Base-by-base conservation (phyloP, 1,140 invertebrate species). In the Brachionus paranguensis region DNA sequence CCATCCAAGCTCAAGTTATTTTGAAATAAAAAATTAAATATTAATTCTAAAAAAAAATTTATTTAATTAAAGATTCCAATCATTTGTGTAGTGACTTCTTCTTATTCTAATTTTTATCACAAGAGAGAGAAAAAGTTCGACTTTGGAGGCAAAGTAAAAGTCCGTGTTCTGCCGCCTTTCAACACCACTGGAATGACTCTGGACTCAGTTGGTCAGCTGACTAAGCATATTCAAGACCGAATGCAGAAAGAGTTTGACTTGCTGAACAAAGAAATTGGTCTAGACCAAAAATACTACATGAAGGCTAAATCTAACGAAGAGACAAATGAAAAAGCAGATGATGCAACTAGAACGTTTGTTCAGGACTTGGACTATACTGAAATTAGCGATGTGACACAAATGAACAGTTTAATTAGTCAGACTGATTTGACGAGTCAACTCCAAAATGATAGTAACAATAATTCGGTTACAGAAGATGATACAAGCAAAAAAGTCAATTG, bases 1-100 rank as follows among this genome's bases (percentile, higher is more conserved):
- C 96, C 65, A 93, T 96, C 85, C 92, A 93, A 87, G 92, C 93
- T 64, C 93, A 96, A 90, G 33, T 60, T 10, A 20, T 20, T 20
- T 10, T 20, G n/a, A 1, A 60, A 60, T 20, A 20, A 60, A 24
- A 60, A 60, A 17, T 6, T 7, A 37, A 37, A 37, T 37, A 37
- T 37, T 37, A 37, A 60, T 24, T 60, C 20, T 60, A 8, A 20
- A 20, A 60, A 20, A 17, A 17, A n/a, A 10, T 20, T 17, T 60
- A 20, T 60, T 60, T 60, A 10, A 20, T 60, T 60, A 2, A 5
- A 60, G 53, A 60, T 81, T 17, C 78, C 78, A 11, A 81, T 81
- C 14, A 17, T 81, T 68, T 81, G 78, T 65, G 41, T 81, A 3
- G 53, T 81, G 20, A 68, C 64, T 33, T 81, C 78, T 64, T 81